Percentiles rank a stretch among this genome's conserved stretches.
Conservation (phyloP, 2,797 vertebrate genomes). For the Amphiprion clarkii region DNA sequence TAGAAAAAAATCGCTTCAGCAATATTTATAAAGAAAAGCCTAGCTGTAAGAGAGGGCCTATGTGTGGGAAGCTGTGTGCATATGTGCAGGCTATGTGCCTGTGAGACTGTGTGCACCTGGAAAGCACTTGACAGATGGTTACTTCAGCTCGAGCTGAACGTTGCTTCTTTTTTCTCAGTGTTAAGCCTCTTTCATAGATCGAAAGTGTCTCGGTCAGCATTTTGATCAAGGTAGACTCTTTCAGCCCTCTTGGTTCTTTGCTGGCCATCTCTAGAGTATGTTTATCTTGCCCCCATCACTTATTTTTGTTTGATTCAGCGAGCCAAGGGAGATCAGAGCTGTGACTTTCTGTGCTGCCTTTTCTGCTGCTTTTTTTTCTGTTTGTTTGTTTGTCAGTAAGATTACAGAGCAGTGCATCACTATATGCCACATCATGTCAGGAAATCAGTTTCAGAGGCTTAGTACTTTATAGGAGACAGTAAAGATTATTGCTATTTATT, state of each 20-base stretch:
- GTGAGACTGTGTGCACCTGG: slow-evolving; percentile 77
- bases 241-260: slow-evolving; percentile 67
- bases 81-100: slow-evolving; percentile 73
- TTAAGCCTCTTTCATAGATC: slow-evolving; percentile 75
- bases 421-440: slow-evolving; percentile 45
- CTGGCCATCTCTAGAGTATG: slow-evolving; percentile 64
- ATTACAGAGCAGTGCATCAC: slow-evolving; percentile 56
- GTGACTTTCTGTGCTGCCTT: slow-evolving; percentile 43
- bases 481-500: slow-evolving; percentile 22
- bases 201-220: slow-evolving; percentile 77
- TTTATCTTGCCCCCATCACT: slow-evolving; percentile 66
- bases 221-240: slow-evolving; percentile 75
- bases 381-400: slow-evolving; percentile 42
- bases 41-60: slow-evolving; percentile 38
- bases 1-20: slow-evolving; percentile 25
- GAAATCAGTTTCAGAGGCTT: slow-evolving; percentile 21
- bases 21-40: slow-evolving; percentile 20
- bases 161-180: slow-evolving; percentile 59
- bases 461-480: slow-evolving; percentile 15
- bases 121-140: slow-evolving; percentile 81
- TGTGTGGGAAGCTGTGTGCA: slow-evolving; percentile 74
- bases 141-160: slow-evolving; percentile 69
- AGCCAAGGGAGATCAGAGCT: slow-evolving; percentile 57
- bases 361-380: slow-evolving; percentile 13
- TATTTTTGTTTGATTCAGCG: slow-evolving; percentile 67